Evolutionary conservation across 2,797 vertebrate genomes (phyloP).

Genomic region (Bucorvus abyssinicus): DNA sequence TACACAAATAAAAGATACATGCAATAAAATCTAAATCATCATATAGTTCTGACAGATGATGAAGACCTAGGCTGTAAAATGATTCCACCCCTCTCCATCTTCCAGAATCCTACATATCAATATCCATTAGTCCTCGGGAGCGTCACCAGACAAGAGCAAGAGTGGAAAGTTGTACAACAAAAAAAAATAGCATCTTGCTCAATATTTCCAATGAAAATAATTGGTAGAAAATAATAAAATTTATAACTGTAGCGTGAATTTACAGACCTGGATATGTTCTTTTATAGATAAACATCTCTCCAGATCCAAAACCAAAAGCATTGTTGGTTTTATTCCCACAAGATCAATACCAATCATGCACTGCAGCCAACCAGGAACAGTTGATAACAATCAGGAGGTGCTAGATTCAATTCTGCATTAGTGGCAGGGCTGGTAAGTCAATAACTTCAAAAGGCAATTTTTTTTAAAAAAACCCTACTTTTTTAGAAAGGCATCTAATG

Average conservation of each 20-base stretch:
- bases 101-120: not conserved
- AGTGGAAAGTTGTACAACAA: not conserved
- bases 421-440: slow-evolving; percentile 51
- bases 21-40: not conserved
- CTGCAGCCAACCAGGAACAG: slow-evolving; percentile 53
- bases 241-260: not conserved
- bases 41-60: not conserved
- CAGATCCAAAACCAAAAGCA: slow-evolving; percentile 42
- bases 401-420: slow-evolving; percentile 62
- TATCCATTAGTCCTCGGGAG: not conserved
- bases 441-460: slow-evolving; percentile 26
- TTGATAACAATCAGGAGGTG: slow-evolving; percentile 57
- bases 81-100: not conserved
- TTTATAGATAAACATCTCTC: slow-evolving; percentile 48
- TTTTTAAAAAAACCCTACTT: not conserved
- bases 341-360: slow-evolving; percentile 69
- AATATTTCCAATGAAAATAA: slow-evolving; percentile 17
- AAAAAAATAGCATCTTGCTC: not conserved
- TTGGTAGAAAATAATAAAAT: not conserved
- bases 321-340: slow-evolving; percentile 60
- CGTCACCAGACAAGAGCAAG: not conserved
- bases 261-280: slow-evolving; percentile 24
- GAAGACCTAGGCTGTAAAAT: not conserved
- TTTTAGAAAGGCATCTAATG: slow-evolving; percentile 24
- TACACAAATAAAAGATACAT: not conserved